Percentiles rank a stretch among this genome's conserved stretches.
Evolutionary conservation across 2,797 vertebrate genomes (phyloP).

Genomic region (Pipistrellus kuhlii): DNA sequence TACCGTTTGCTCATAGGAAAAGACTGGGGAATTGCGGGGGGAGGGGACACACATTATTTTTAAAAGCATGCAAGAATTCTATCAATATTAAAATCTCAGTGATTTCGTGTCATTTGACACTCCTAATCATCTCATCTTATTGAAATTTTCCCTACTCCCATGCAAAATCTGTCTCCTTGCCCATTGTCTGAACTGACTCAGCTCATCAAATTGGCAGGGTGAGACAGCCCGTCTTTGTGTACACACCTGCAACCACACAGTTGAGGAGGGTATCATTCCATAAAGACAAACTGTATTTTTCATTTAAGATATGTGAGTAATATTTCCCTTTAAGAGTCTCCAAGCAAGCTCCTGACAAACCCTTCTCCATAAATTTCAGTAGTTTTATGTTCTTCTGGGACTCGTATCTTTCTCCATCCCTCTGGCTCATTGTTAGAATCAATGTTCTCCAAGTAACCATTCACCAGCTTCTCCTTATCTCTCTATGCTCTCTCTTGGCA

Average conservation of each 20-base stretch:
- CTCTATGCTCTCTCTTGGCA: neutral
- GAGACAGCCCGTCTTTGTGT: neutral
- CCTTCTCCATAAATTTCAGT: neutral
- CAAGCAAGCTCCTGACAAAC: neutral
- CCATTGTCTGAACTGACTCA: neutral
- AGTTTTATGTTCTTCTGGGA: neutral
- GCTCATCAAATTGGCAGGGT: neutral
- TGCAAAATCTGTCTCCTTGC: neutral
- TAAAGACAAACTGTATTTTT: neutral
- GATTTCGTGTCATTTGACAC: neutral
- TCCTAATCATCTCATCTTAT: neutral
- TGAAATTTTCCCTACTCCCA: conserved; percentile 22
- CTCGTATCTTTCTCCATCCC: neutral
- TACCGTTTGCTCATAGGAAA: neutral
- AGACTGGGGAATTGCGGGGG: neutral
- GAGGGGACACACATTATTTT: neutral
- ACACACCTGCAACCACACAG: neutral
- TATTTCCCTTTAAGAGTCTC: neutral
- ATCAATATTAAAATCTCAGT: neutral
- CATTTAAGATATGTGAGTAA: neutral
- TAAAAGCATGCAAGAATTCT: neutral
- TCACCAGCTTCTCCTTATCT: neutral
- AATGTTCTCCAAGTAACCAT: neutral
- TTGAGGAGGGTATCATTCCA: neutral
- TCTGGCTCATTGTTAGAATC: neutral